Evolutionary conservation across 2,797 vertebrate species (phyloP).

Genomic region (Xiphorhynchus erythropygius): DNA sequence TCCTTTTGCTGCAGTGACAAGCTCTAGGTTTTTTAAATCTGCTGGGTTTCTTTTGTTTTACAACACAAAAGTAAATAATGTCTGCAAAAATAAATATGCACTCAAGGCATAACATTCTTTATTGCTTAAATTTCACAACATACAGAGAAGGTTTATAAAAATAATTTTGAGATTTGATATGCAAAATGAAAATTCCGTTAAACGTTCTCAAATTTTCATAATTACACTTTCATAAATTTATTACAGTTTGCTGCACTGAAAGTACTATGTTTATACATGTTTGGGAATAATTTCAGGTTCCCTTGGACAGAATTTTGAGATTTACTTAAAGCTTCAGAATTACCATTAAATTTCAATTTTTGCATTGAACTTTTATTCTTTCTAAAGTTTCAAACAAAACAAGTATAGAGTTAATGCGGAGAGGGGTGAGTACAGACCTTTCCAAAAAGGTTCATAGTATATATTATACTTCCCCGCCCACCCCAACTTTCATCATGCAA

Average conservation of each 20-base stretch:
- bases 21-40: background rate
- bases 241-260: background rate
- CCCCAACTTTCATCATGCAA: background rate
- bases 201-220: background rate
- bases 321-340: background rate
- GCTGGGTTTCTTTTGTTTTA: background rate
- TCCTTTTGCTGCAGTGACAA: background rate
- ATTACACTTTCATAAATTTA: background rate
- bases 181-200: background rate
- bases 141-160: background rate
- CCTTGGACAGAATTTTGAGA: background rate
- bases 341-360: conserved; percentile 42
- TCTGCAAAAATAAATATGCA: background rate
- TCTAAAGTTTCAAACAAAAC: conserved; percentile 16
- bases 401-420: conserved; percentile 23
- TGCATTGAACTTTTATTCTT: conserved; percentile 51
- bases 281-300: background rate
- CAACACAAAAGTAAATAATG: background rate
- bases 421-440: conserved; percentile 55
- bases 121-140: background rate
- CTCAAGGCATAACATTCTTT: background rate
- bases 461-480: background rate
- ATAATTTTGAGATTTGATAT: background rate
- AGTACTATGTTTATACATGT: background rate
- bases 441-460: background rate